Evolutionary conservation across 2,797 vertebrate genomes (phyloP).

Genomic region (Manis pentadactyla): DNA sequence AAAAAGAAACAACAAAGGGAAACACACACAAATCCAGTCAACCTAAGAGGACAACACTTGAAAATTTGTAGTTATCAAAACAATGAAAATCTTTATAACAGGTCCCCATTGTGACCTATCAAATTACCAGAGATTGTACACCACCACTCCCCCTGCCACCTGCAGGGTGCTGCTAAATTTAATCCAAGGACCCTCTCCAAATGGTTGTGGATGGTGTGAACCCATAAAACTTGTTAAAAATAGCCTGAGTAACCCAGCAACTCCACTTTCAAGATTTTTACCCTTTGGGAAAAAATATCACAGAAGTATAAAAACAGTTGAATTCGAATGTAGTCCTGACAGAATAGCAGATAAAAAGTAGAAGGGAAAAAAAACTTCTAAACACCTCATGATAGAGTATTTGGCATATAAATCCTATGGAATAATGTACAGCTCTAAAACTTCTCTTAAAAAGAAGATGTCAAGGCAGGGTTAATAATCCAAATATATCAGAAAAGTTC

Average conservation of each 20-base stretch:
- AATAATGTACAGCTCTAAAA: background rate
- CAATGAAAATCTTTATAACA: background rate
- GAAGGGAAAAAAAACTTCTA: background rate
- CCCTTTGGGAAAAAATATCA: background rate
- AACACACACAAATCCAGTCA: background rate
- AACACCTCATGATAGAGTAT: background rate
- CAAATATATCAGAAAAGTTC: background rate
- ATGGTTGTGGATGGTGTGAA: background rate
- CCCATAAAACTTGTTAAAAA: background rate
- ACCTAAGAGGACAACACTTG: background rate
- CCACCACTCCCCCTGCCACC: rapidly evolving
- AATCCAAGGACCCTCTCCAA: background rate
- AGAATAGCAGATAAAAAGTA: background rate
- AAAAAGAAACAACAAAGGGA: background rate
- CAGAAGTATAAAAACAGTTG: background rate
- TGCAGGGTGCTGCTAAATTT: background rate
- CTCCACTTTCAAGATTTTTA: background rate
- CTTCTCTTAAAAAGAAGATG: background rate
- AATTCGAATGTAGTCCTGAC: background rate
- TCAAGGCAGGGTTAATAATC: background rate
- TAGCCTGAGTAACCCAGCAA: background rate
- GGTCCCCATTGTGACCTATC: background rate
- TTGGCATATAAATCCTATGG: background rate
- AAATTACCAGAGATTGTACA: background rate
- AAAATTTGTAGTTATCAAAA: background rate